Conservation (phyloP, 2,797 vertebrate species). For the Ispidina picta region DNA sequence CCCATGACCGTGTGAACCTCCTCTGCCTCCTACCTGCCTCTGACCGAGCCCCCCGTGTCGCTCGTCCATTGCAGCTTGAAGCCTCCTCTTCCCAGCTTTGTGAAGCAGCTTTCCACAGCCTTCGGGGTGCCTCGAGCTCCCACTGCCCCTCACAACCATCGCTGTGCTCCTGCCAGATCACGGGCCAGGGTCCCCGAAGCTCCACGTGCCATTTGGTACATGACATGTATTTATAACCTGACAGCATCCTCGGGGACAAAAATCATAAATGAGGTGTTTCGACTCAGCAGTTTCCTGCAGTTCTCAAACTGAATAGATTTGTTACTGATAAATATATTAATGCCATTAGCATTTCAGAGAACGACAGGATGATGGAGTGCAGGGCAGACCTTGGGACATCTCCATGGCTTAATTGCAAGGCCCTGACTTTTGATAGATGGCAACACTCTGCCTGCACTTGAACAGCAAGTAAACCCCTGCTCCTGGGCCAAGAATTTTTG, state of each 20-base stretch:
- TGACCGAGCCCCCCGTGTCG: neutral
- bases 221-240: neutral
- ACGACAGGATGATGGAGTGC: neutral
- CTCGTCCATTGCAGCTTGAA: neutral
- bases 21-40: neutral
- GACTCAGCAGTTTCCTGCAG: neutral
- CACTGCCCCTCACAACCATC: accelerated
- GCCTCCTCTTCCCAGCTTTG: neutral
- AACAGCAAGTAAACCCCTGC: neutral
- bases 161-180: neutral
- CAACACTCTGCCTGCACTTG: accelerated
- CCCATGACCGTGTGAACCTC: accelerated
- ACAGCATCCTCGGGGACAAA: neutral
- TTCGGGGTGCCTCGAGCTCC: accelerated
- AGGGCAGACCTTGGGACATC: neutral
- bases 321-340: conserved; percentile 43
- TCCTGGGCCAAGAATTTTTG: neutral
- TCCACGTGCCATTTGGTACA: accelerated
- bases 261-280: neutral
- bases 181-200: neutral
- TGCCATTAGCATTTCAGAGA: conserved; percentile 6
- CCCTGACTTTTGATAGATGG: neutral
- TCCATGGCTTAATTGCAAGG: neutral
- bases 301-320: conserved; percentile 15
- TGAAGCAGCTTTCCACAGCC: neutral